A percentile compares a stretch with the other conserved stretches of the same genome.
Evolutionary conservation across 2,797 vertebrate species (phyloP).

Genomic region (Muscicapa striata): DNA sequence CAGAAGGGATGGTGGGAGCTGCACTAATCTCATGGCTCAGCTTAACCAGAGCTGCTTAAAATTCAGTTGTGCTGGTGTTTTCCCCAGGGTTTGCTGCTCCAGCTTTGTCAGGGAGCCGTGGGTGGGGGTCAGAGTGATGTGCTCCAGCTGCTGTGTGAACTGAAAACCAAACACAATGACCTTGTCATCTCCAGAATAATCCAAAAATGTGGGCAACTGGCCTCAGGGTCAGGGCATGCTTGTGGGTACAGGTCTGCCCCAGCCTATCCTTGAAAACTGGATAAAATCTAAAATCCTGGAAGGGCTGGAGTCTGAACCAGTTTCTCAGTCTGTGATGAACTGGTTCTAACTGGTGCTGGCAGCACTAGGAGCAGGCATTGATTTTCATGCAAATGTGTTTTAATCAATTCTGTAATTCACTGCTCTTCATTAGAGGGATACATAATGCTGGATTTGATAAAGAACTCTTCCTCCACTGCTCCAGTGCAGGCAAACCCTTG

Average conservation of each 20-base stretch:
- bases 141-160: not conserved
- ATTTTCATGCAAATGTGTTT: not conserved
- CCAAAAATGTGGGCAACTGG: not conserved
- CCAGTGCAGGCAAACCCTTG: rapidly evolving
- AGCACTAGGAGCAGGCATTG: not conserved
- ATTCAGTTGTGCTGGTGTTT: not conserved
- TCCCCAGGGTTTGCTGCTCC: not conserved
- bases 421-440: not conserved
- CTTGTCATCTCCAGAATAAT: not conserved
- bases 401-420: not conserved
- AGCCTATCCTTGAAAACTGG: not conserved
- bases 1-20: not conserved
- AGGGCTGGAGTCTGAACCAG: not conserved
- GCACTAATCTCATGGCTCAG: rapidly evolving
- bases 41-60: not conserved
- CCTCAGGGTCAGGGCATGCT: not conserved
- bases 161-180: not conserved
- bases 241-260: not conserved
- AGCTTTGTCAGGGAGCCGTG: not conserved
- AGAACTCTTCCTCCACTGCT: not conserved
- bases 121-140: not conserved
- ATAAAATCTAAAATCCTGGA: not conserved
- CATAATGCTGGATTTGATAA: not conserved
- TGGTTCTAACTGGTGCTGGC: not conserved
- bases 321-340: not conserved